Conservation (phyloP, 2,797 vertebrate species). For the Lepidocolaptes lacrymiger region DNA sequence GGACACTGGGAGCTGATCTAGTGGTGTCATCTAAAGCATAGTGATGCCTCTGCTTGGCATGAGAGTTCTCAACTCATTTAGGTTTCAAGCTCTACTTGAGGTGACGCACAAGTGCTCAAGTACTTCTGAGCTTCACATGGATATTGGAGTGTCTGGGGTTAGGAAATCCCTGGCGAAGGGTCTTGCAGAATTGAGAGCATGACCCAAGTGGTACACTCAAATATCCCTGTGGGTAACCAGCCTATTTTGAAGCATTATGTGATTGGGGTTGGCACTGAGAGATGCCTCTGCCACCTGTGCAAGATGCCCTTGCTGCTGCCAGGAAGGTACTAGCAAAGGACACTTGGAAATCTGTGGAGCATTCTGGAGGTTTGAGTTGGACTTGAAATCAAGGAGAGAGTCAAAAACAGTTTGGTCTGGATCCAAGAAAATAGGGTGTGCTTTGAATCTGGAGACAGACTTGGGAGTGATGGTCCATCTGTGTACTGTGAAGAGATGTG, state of each 20-base stretch:
- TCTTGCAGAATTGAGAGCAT: not conserved
- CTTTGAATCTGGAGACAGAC: not conserved
- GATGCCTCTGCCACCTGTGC: rapidly evolving
- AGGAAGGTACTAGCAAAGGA: not conserved
- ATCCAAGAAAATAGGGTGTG: not conserved
- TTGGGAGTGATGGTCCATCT: not conserved
- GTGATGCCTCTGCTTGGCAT: not conserved
- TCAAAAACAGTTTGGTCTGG: not conserved
- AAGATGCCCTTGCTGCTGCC: not conserved
- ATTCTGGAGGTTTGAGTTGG: not conserved
- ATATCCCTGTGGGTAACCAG: not conserved
- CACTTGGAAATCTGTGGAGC: not conserved
- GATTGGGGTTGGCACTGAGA: not conserved
- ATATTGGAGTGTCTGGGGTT: not conserved
- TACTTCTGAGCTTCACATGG: not conserved
- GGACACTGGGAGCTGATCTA: not conserved
- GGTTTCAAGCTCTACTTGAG: not conserved
- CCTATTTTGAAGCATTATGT: not conserved
- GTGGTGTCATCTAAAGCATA: not conserved
- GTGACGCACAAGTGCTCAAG: rapidly evolving
- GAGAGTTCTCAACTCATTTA: not conserved
- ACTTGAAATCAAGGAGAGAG: not conserved
- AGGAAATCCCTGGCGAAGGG: not conserved
- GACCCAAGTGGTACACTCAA: not conserved
- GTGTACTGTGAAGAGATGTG: not conserved